Conservation (phyloP, 1,140 invertebrate genomes). For the Macrobrachium rosenbergii region DNA sequence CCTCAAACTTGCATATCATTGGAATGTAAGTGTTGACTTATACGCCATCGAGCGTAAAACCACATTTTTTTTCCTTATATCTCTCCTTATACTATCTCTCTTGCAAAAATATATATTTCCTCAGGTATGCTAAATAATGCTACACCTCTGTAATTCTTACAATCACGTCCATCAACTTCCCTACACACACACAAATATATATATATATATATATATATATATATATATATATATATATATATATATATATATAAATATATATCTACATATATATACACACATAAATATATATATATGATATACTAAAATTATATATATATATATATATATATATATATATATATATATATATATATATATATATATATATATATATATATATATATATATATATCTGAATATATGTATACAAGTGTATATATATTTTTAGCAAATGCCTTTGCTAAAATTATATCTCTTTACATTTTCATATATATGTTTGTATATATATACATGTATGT, state of each 20-base stretch:
- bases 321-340: background rate
- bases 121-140: too few relatives aligned
- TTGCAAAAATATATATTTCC: too few relatives aligned
- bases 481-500: background rate
- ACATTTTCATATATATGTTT: background rate
- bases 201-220: background rate
- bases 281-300: background rate
- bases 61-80: too few relatives aligned
- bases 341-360: slow-evolving; percentile 18
- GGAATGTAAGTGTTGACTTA: too few relatives aligned
- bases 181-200: background rate
- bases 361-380: slow-evolving; percentile 8
- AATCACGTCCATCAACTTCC: too few relatives aligned
- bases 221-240: background rate
- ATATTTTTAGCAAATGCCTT: too few relatives aligned
- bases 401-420: too few relatives aligned
- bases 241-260: slow-evolving; percentile 17
- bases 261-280: background rate
- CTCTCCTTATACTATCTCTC: too few relatives aligned
- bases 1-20: too few relatives aligned
- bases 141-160: too few relatives aligned
- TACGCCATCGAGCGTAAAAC: too few relatives aligned
- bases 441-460: too few relatives aligned
- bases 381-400: background rate
- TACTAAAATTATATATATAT: background rate